These are phyloP conservation scores for Dromaius novaehollandiae DNA, from an alignment of 2,113 vertebrate genomes.

Conservation along the genomic window DNA sequence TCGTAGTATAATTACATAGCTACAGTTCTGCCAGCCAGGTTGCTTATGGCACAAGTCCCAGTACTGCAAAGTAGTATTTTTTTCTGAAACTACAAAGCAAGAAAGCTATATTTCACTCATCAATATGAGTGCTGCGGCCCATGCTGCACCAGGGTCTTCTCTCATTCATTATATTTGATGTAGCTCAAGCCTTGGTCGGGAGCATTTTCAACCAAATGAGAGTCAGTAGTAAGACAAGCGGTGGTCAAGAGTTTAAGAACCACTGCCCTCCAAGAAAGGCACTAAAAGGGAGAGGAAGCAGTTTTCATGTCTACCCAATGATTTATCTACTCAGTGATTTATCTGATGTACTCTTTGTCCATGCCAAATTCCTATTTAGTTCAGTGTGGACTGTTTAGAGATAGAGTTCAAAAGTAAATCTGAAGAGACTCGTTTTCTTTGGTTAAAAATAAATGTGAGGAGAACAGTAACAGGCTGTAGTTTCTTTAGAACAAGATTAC, in stretches of 20 bases:
- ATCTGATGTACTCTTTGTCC: background rate
- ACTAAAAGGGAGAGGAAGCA: background rate
- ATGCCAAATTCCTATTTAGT: background rate
- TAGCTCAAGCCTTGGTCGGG: background rate
- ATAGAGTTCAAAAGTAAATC: background rate
- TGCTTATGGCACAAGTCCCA: background rate
- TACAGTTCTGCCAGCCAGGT: background rate
- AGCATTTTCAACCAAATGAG: background rate
- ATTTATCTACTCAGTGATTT: background rate
- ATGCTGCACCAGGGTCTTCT: background rate
- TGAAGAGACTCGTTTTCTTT: background rate
- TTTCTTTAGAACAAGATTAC: background rate
- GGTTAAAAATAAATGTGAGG: background rate
- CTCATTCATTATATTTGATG: accelerated
- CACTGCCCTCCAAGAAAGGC: background rate
- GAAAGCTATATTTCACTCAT: background rate
- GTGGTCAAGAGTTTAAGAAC: background rate
- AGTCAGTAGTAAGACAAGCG: background rate
- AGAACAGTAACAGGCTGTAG: background rate
- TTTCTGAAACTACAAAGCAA: background rate
- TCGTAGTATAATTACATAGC: background rate
- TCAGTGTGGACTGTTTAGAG: background rate
- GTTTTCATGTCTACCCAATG: background rate
- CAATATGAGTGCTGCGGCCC: accelerated
- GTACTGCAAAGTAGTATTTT: background rate